Percentiles rank a stretch among this genome's conserved stretches.
Evolutionary conservation across 2,113 vertebrate genomes (phyloP).

Genomic region (Labrus mixtus): DNA sequence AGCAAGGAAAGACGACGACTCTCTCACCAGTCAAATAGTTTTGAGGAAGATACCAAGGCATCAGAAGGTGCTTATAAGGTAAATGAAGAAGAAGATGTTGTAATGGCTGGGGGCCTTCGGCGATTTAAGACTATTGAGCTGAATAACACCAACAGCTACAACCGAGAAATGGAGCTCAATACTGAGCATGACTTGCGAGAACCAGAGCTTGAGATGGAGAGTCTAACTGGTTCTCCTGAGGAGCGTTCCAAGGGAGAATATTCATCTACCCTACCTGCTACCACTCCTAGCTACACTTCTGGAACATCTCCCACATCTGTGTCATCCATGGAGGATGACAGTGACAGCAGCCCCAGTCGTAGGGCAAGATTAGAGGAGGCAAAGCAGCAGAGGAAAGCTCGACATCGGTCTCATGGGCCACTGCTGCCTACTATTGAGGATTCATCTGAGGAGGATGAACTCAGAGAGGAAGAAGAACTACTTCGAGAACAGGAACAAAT

Average conservation of each 20-base stretch:
- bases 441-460: constrained; percentile 97
- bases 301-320: constrained; percentile 97
- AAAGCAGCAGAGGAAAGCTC: constrained; percentile 97
- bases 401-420: constrained; percentile 95
- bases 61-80: constrained; percentile 76
- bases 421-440: constrained; percentile 98
- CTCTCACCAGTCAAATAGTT: constrained; percentile 88
- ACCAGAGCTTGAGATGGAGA: constrained; percentile 98
- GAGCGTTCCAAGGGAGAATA: constrained; percentile 96
- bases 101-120: constrained; percentile 90
- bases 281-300: constrained; percentile 96
- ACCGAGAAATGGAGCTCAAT: constrained; percentile 90
- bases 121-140: constrained; percentile 98
- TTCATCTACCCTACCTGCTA: constrained; percentile 95
- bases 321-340: constrained; percentile 98
- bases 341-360: constrained; percentile 97
- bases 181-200: constrained; percentile 90
- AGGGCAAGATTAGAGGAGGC: constrained; percentile 94
- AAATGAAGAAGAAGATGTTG: constrained; percentile 79
- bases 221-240: constrained; percentile 95
- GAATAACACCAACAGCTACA: constrained; percentile 93
- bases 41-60: constrained; percentile 89
- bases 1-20: constrained; percentile 90
- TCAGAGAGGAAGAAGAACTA: constrained; percentile 97
- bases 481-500: constrained; percentile 97